These are phyloP conservation scores for Drosophila fulvimacula DNA, from an alignment of 2,888 invertebrate genomes.

Conservation along the genomic window DNA sequence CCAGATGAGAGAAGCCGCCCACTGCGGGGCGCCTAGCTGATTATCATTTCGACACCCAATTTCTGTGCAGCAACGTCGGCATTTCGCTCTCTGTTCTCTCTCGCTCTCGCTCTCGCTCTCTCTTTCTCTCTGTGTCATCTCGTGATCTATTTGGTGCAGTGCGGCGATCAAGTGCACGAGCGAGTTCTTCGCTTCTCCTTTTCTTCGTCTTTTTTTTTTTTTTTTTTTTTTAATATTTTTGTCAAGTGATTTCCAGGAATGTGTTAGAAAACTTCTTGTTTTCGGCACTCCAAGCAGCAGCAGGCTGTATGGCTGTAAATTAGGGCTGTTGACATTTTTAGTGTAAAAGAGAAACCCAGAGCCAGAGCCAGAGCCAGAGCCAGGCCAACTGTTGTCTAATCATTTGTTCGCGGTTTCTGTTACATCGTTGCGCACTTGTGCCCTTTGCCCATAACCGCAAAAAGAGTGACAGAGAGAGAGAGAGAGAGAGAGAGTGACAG, in stretches of 20 bases:
- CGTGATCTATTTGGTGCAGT: conserved; percentile 9
- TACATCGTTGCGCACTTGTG: conserved; percentile 8
- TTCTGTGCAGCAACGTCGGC: conserved; percentile 62
- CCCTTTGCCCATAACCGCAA: conserved; percentile 8
- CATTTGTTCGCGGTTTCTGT: conserved; percentile 11
- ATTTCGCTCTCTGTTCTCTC: conserved; percentile 6
- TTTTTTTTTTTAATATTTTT: conserved; percentile 31
- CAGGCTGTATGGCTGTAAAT: conserved; percentile 55
- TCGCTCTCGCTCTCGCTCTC: background rate
- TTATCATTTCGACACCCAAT: conserved; percentile 83
- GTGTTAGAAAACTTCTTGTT: conserved; percentile 65
- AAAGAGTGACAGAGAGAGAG: background rate
- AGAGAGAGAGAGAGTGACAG: no score
- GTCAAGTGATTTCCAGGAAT: conserved; percentile 71
- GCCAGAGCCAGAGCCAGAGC: background rate
- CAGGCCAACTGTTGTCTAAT: conserved; percentile 20
- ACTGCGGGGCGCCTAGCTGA: conserved; percentile 74
- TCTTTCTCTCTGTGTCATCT: no score
- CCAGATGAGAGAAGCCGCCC: conserved; percentile 71
- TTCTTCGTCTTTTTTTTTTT: background rate
- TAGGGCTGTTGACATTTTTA: conserved; percentile 71
- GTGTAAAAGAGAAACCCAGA: conserved; percentile 47
- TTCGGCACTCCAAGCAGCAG: conserved; percentile 39
- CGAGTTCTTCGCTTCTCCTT: background rate
- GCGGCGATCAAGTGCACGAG: conserved; percentile 35